phyloP scores from a whole-genome alignment of 2,113 vertebrate species.

The Mus pahari region DNA sequence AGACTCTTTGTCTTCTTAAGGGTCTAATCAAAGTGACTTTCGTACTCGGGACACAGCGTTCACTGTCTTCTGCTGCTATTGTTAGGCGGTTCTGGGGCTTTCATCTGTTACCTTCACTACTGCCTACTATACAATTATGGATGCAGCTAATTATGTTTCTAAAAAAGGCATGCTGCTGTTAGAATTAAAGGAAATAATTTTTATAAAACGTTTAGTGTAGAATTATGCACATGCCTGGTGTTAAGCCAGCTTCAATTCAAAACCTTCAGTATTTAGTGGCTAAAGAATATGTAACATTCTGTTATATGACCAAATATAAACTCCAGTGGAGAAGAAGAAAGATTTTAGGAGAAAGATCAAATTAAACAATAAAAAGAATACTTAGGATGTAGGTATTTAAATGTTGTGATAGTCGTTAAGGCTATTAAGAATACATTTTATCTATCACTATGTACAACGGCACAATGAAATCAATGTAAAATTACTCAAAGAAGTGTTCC shows the following conservation, averaged over 20 bases:
- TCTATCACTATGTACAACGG: neutral
- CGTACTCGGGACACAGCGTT: neutral
- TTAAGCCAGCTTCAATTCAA: neutral
- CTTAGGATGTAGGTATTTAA: no score
- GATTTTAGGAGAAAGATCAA: neutral
- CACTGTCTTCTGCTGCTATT: neutral
- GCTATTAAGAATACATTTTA: neutral
- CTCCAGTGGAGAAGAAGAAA: neutral
- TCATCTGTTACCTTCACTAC: neutral
- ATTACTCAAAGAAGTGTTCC: neutral
- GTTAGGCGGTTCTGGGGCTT: neutral
- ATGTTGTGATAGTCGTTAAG: neutral
- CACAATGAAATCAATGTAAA: neutral
- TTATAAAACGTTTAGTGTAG: neutral
- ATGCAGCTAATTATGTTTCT: neutral
- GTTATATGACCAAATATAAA: rapidly evolving
- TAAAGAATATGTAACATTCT: neutral
- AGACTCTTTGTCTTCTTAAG: conserved; percentile 24
- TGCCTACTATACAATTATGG: neutral
- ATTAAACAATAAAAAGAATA: neutral
- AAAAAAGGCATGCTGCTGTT: conserved; percentile 7
- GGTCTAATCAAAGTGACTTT: conserved; percentile 52
- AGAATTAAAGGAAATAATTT: conserved; percentile 40
- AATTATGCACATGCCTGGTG: neutral
- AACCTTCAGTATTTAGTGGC: rapidly evolving